Evolutionary conservation across 2,888 invertebrate species (phyloP).

Genomic region (Cremastinae sp.): DNA sequence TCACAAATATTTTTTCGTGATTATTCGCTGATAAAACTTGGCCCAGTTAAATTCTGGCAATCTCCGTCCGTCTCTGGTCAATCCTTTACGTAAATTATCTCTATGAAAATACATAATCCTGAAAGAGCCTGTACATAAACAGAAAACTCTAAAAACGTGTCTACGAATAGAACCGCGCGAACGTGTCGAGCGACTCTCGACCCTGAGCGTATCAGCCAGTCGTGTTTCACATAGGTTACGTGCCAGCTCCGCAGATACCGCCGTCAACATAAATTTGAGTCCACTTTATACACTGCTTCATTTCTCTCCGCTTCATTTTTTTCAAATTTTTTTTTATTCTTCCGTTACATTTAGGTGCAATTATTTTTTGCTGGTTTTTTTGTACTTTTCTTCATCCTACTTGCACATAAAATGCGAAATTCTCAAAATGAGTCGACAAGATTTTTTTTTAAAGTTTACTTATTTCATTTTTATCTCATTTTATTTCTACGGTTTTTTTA

Average conservation of each 20-base stretch:
- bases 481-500: too few species aligned
- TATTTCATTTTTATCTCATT: too few species aligned
- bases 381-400: neutral
- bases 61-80: neutral
- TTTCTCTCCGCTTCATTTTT: neutral
- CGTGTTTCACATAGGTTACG: conserved; percentile 36
- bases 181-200: conserved; percentile 45
- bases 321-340: neutral
- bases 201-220: conserved; percentile 50
- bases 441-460: too few species aligned
- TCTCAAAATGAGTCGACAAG: neutral
- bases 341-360: neutral
- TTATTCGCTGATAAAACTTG: too few species aligned
- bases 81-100: neutral
- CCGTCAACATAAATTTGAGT: conserved; percentile 41
- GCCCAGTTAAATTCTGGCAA: too few species aligned
- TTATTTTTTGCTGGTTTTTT: neutral
- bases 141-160: conserved; percentile 24
- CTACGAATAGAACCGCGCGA: conserved; percentile 45
- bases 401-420: too few species aligned
- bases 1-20: too few species aligned
- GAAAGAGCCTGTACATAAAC: neutral
- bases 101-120: neutral
- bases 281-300: conserved; percentile 8
- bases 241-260: conserved; percentile 22